phyloP scores from a whole-genome alignment of 2,113 vertebrate genomes.

The Rostratula benghalensis region DNA sequence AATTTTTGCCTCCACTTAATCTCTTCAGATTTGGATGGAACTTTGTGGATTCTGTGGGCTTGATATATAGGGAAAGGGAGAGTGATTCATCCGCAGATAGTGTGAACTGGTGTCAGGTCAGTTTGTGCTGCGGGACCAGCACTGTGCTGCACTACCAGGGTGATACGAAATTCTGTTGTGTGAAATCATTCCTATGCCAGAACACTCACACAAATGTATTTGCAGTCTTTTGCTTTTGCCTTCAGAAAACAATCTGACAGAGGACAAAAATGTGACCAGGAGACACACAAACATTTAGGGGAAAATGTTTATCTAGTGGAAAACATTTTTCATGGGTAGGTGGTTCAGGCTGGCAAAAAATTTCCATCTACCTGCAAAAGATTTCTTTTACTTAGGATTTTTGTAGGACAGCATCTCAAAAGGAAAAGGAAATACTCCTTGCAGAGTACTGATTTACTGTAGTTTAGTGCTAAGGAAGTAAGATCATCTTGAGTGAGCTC shows the following conservation, averaged over 20 bases:
- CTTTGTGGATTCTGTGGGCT: neutral
- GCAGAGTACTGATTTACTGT: neutral
- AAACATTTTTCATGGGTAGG: neutral
- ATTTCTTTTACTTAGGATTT: neutral
- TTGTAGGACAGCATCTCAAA: neutral
- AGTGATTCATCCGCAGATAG: neutral
- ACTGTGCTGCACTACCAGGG: fast-evolving
- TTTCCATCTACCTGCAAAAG: neutral
- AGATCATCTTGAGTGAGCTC: too few relatives aligned
- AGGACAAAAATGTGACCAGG: neutral
- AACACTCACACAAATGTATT: neutral
- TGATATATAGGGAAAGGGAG: neutral
- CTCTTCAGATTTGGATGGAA: neutral
- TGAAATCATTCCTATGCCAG: neutral
- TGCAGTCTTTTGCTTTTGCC: neutral
- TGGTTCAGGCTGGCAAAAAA: neutral
- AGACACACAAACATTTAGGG: fast-evolving
- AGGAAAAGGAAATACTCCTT: neutral
- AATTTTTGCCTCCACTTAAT: neutral
- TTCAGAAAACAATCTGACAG: neutral
- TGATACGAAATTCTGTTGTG: neutral
- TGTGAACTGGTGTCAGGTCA: fast-evolving
- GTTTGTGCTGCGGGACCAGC: neutral
- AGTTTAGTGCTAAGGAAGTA: neutral
- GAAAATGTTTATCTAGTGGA: neutral